Conservation (phyloP, 2,113 vertebrate genomes). For the Alligator mississippiensis region DNA sequence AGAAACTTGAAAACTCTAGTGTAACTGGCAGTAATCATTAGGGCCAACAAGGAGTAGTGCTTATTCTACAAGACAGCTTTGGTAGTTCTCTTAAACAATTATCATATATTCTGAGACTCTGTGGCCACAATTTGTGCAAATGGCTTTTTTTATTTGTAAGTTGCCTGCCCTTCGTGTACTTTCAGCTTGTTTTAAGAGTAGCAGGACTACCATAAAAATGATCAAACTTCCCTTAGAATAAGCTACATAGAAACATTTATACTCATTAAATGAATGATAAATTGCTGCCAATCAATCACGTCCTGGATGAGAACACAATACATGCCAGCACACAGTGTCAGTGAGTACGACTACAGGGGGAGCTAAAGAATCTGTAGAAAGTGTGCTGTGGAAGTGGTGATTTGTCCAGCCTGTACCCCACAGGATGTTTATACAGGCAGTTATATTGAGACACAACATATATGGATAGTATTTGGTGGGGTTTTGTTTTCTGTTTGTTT, state of each 20-base stretch:
- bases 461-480: no score
- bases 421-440: not conserved
- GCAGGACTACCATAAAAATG: not conserved
- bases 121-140: not conserved
- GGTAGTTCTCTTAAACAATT: not conserved
- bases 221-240: slow-evolving; percentile 6
- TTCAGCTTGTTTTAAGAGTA: not conserved
- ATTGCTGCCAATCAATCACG: accelerated
- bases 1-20: not conserved
- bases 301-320: accelerated
- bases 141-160: not conserved
- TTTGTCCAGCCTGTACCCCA: not conserved
- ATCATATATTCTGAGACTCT: not conserved
- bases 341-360: not conserved
- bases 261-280: not conserved
- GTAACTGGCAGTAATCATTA: not conserved
- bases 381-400: accelerated
- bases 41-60: accelerated
- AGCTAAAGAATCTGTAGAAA: not conserved
- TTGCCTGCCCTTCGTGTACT: not conserved
- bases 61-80: accelerated
- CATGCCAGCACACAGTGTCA: not conserved
- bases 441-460: not conserved
- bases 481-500: not conserved
- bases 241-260: accelerated